Conservation (phyloP, 2,113 vertebrate genomes). For the Myotis davidii region DNA sequence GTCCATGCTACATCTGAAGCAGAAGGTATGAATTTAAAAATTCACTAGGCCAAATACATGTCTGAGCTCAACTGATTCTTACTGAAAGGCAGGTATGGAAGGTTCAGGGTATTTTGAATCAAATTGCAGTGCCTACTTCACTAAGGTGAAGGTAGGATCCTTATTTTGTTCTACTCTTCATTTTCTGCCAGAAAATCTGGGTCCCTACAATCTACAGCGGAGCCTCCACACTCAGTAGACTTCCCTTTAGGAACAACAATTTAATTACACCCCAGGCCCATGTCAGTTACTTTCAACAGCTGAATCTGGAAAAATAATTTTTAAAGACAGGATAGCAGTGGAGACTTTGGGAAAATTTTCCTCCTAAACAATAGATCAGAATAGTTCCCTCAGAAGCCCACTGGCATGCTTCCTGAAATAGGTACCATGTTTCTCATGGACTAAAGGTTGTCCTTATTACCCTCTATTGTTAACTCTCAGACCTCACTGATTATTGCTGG, state of each 20-base stretch:
- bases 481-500: neutral
- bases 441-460: neutral
- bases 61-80: neutral
- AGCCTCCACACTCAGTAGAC: neutral
- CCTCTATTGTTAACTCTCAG: neutral
- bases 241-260: neutral
- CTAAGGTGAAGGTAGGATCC: neutral
- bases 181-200: neutral
- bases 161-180: neutral
- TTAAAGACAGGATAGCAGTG: neutral
- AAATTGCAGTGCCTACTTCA: neutral
- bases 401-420: neutral
- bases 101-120: neutral
- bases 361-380: neutral
- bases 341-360: neutral
- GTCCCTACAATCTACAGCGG: neutral
- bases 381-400: neutral
- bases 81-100: neutral
- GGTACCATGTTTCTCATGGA: neutral
- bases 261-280: neutral
- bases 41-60: neutral
- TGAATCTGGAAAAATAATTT: neutral
- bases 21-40: conserved; percentile 5
- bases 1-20: neutral
- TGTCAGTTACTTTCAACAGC: neutral